A percentile compares a stretch with the other conserved stretches of the same genome.
phyloP scores from a whole-genome alignment of 2,888 invertebrate genomes.

The Physocephala rufipes region DNA sequence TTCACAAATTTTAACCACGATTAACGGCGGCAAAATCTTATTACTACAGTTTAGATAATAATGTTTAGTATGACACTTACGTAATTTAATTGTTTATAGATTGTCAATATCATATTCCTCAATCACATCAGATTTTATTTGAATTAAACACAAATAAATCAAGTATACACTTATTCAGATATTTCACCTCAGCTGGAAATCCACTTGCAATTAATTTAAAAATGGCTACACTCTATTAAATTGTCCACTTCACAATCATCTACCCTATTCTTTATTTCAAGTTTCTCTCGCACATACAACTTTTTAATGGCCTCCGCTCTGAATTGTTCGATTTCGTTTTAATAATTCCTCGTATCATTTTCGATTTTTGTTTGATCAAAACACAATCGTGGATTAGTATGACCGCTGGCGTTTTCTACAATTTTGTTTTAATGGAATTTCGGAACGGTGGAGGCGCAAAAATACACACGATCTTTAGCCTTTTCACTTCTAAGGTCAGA shows the following conservation, averaged over 20 bases:
- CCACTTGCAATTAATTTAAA: slow-evolving; percentile 42
- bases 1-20: background rate
- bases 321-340: background rate
- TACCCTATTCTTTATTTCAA: background rate
- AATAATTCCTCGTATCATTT: background rate
- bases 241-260: background rate
- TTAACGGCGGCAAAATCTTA: background rate
- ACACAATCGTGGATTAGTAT: background rate
- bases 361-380: slow-evolving; percentile 12
- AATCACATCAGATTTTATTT: background rate
- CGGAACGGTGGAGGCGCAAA: background rate
- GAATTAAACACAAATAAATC: background rate
- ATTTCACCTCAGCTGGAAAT: slow-evolving; percentile 47
- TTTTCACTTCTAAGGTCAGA: background rate
- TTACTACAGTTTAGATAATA: background rate
- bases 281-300: background rate
- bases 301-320: background rate
- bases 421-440: background rate
- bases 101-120: background rate
- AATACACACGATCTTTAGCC: background rate
- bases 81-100: background rate
- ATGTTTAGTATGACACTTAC: slow-evolving; percentile 21
- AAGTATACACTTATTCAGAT: slow-evolving; percentile 41
- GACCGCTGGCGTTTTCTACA: background rate
- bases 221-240: slow-evolving; percentile 22